Percentiles rank a stretch among this genome's conserved stretches.
phyloP scores from a whole-genome alignment of 2,888 invertebrate genomes.

The Carterocephalus palaemon region DNA sequence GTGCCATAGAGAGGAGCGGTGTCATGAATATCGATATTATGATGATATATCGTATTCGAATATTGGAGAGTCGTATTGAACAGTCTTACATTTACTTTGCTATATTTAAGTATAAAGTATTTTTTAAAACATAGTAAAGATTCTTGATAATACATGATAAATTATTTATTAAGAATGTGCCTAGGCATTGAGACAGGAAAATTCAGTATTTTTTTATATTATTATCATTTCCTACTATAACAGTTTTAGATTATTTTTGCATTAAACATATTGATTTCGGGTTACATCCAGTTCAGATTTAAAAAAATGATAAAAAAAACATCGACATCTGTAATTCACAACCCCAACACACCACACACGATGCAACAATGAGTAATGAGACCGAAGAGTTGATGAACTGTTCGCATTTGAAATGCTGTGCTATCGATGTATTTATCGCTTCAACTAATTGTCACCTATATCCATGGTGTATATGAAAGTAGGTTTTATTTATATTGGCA shows the following conservation, averaged over 20 bases:
- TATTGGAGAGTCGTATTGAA: slow-evolving; percentile 17
- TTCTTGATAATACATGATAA: too few relatives aligned
- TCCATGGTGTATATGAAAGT: not conserved
- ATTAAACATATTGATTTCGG: too few relatives aligned
- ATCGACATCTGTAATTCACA: slow-evolving; percentile 27
- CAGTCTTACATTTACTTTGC: slow-evolving; percentile 5
- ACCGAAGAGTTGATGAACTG: slow-evolving; percentile 66
- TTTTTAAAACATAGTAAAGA: too few relatives aligned
- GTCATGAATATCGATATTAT: slow-evolving; percentile 30
- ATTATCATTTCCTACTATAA: too few relatives aligned
- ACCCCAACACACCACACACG: slow-evolving; percentile 41
- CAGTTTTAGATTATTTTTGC: not conserved
- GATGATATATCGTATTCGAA: slow-evolving; percentile 21
- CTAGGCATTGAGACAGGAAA: too few relatives aligned
- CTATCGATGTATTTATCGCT: slow-evolving; percentile 61
- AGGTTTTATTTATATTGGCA: not conserved
- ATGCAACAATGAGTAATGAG: slow-evolving; percentile 61
- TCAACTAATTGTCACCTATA: slow-evolving; percentile 28
- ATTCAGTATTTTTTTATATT: too few relatives aligned
- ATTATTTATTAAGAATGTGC: too few relatives aligned
- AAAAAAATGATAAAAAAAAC: too few relatives aligned
- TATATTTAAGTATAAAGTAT: not conserved
- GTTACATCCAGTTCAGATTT: too few relatives aligned
- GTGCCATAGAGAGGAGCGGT: slow-evolving; percentile 48
- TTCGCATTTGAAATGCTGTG: slow-evolving; percentile 55